Percentiles rank a stretch among this genome's conserved stretches.
phyloP scores from a whole-genome alignment of 1,140 invertebrate genomes.

The Orchestia grillus region DNA sequence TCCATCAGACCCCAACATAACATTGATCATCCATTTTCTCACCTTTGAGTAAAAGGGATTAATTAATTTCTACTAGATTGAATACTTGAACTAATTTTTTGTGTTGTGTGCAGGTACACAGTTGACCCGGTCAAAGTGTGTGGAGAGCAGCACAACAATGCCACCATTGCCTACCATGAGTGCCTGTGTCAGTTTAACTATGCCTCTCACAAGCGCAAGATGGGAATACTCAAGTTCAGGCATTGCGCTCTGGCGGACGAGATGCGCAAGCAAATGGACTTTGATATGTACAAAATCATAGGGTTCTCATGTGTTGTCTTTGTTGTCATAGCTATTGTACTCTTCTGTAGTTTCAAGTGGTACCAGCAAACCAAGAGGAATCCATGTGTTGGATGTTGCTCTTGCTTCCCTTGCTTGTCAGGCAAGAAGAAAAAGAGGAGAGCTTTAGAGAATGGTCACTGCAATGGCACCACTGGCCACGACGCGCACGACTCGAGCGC shows the following conservation, averaged over 20 bases:
- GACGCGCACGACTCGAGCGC: conserved; percentile 48
- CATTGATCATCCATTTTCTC: too few relatives aligned
- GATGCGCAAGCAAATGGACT: conserved; percentile 65
- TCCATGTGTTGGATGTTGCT: conserved; percentile 64
- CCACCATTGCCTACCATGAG: conserved; percentile 66
- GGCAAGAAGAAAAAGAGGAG: conserved; percentile 61
- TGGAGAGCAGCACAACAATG: conserved; percentile 61
- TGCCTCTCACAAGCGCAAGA: conserved; percentile 36
- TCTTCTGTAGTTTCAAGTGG: conserved; percentile 66
- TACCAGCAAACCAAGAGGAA: conserved; percentile 66
- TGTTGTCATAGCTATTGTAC: conserved; percentile 62
- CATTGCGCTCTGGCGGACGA: conserved; percentile 66
- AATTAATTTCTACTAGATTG: too few relatives aligned
- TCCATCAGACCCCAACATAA: too few relatives aligned
- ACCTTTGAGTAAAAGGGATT: too few relatives aligned
- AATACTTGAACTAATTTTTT: neutral
- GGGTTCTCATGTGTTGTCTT: conserved; percentile 62
- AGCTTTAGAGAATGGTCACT: conserved; percentile 51
- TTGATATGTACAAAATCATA: conserved; percentile 66
- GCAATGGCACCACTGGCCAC: conserved; percentile 9
- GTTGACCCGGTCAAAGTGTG: conserved; percentile 63
- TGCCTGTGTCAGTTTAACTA: conserved; percentile 65
- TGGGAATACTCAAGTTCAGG: conserved; percentile 62
- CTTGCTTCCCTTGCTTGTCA: conserved; percentile 36
- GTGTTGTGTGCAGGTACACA: conserved; percentile 10